A percentile compares a stretch with the other conserved stretches of the same genome.
These are phyloP conservation scores for Tauraco erythrolophus DNA, from an alignment of 2,113 vertebrate species.

Conservation along the genomic window DNA sequence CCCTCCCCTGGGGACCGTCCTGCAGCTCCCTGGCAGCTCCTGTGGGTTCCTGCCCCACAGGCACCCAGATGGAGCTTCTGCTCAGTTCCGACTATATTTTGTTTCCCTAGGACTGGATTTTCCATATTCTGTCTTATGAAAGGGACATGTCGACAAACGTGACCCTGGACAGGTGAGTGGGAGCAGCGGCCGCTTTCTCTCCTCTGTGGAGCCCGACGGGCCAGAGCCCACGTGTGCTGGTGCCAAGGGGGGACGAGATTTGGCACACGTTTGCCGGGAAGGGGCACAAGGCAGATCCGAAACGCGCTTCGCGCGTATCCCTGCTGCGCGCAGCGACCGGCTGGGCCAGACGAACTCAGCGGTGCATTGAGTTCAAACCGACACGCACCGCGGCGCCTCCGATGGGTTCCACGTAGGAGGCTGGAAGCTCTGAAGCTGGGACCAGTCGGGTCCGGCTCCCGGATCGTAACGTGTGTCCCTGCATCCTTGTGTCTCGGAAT, in stretches of 20 bases:
- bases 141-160: slow-evolving; percentile 76
- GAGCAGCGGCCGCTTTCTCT: neutral
- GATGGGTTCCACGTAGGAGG: accelerated
- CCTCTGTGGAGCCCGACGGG: neutral
- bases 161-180: slow-evolving; percentile 80
- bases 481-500: neutral
- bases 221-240: neutral
- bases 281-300: neutral
- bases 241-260: neutral
- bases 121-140: slow-evolving; percentile 83
- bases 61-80: neutral
- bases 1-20: neutral
- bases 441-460: neutral
- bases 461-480: accelerated
- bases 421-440: neutral
- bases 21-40: neutral
- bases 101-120: slow-evolving; percentile 82
- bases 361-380: accelerated
- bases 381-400: neutral
- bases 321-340: neutral
- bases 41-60: neutral
- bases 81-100: neutral
- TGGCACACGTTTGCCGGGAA: neutral
- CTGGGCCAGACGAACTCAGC: neutral
- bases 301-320: neutral